Evolutionary conservation across 2,888 invertebrate species (phyloP).

Genomic region (Phalera bucephala): DNA sequence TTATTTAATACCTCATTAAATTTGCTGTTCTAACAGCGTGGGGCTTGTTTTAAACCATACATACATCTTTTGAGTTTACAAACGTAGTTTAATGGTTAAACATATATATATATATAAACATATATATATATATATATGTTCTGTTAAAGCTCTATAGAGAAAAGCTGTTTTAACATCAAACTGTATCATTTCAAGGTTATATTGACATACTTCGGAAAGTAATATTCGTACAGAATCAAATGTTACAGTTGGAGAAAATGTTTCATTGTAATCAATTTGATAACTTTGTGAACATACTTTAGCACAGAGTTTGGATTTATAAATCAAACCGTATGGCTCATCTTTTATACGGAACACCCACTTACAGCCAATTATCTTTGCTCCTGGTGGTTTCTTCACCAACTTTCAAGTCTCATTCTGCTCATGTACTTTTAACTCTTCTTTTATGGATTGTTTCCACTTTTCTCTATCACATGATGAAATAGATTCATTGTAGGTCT

Average conservation of each 20-base stretch:
- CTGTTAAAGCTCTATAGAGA: slow-evolving; percentile 18
- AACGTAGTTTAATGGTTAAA: slow-evolving; percentile 9
- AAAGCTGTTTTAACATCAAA: no score
- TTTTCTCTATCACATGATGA: slow-evolving; percentile 2
- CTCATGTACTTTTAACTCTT: slow-evolving; percentile 10
- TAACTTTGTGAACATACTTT: slow-evolving; percentile 17
- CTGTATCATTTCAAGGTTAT: slow-evolving; percentile 18
- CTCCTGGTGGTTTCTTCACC: slow-evolving; percentile 14
- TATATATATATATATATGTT: slow-evolving; percentile 21
- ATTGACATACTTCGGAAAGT: slow-evolving; percentile 18
- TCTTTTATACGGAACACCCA: slow-evolving; percentile 22
- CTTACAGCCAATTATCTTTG: slow-evolving; percentile 7
- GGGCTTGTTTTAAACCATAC: slow-evolving; percentile 23
- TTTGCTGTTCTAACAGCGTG: no score
- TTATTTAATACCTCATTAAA: no score
- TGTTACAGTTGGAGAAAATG: slow-evolving; percentile 22
- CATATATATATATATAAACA: no score
- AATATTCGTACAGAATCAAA: slow-evolving; percentile 27
- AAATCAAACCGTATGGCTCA: slow-evolving; percentile 10
- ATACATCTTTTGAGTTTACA: slow-evolving; percentile 21
- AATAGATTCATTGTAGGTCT: slow-evolving; percentile 10
- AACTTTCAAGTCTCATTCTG: slow-evolving; percentile 21
- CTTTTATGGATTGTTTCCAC: slow-evolving; percentile 6
- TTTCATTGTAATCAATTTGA: slow-evolving; percentile 24
- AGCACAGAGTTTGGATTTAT: slow-evolving; percentile 30